Conservation (phyloP, 1,140 invertebrate genomes). For the Acromyrmex heyeri region DNA sequence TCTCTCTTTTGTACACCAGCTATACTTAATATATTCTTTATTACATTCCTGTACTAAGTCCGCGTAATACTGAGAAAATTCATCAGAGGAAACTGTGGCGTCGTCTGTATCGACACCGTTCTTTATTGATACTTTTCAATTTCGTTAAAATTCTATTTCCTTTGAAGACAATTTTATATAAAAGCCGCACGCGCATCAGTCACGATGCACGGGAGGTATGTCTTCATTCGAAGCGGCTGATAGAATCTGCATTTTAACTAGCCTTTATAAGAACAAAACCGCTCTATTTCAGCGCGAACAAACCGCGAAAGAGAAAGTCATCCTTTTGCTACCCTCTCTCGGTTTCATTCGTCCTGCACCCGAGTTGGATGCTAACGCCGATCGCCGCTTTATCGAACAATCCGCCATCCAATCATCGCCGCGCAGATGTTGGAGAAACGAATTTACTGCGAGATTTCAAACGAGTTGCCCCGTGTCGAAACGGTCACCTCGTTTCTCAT, state of each 20-base stretch:
- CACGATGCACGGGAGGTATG: slow-evolving; percentile 6
- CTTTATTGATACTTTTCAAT: background rate
- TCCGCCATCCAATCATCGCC: slow-evolving; percentile 42
- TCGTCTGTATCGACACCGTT: background rate
- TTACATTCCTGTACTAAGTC: background rate
- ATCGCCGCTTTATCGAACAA: slow-evolving; percentile 57
- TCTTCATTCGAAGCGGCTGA: slow-evolving; percentile 13
- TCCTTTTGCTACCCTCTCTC: slow-evolving; percentile 20
- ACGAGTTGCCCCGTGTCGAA: slow-evolving; percentile 25
- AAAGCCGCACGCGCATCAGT: slow-evolving; percentile 14
- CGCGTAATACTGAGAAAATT: slow-evolving; percentile 7
- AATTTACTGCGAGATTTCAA: slow-evolving; percentile 56
- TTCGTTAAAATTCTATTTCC: slow-evolving; percentile 40
- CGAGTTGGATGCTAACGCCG: slow-evolving; percentile 42
- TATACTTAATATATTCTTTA: background rate
- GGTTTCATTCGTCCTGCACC: slow-evolving; percentile 16
- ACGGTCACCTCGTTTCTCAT: slow-evolving; percentile 51
- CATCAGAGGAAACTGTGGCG: background rate
- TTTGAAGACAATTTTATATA: slow-evolving; percentile 37
- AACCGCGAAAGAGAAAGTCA: slow-evolving; percentile 48
- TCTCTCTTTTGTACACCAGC: background rate
- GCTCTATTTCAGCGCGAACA: slow-evolving; percentile 39
- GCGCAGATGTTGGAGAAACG: slow-evolving; percentile 57
- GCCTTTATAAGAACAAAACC: slow-evolving; percentile 46
- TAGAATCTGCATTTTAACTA: slow-evolving; percentile 53